A percentile compares a stretch with the other conserved stretches of the same genome.
phyloP scores from a whole-genome alignment of 2,113 vertebrate genomes.

The Sardina pilchardus region DNA sequence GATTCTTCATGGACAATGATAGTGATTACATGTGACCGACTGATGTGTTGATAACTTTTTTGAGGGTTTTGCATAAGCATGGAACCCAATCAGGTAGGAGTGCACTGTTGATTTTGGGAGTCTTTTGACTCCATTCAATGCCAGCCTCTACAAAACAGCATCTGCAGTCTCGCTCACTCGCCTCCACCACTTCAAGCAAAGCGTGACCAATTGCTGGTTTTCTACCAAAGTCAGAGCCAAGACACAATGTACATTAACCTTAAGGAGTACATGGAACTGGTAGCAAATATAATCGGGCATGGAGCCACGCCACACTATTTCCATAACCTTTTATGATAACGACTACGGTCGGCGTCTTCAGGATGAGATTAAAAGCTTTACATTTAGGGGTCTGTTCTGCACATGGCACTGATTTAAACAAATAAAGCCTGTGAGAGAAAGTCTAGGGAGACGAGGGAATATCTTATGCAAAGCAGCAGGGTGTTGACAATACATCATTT shows the following conservation, averaged over 20 bases:
- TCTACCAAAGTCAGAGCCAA: neutral
- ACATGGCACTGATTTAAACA: slow-evolving; percentile 36
- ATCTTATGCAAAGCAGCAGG: slow-evolving; percentile 30
- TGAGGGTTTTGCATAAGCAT: neutral
- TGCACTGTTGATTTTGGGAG: slow-evolving; percentile 8
- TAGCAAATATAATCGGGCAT: neutral
- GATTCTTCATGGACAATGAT: neutral
- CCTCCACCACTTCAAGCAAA: slow-evolving; percentile 12
- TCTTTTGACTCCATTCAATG: neutral
- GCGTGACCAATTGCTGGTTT: slow-evolving; percentile 4
- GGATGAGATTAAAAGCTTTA: slow-evolving; percentile 19
- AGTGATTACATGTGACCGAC: neutral
- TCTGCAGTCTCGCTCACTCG: neutral
- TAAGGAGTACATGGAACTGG: neutral
- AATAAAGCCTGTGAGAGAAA: slow-evolving; percentile 34
- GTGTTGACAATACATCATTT: slow-evolving; percentile 29
- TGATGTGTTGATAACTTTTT: neutral
- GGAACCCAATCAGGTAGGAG: neutral
- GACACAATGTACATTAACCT: slow-evolving; percentile 13
- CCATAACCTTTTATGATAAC: slow-evolving; percentile 20
- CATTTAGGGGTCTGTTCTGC: slow-evolving; percentile 11
- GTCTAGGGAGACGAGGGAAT: neutral
- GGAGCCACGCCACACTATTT: neutral
- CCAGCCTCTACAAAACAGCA: neutral
- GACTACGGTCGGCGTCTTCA: neutral